Evolutionary conservation across 2,797 vertebrate genomes (phyloP), one percentile per base, ranked within the genome.

Genomic region (Choloepus didactylus): DNA sequence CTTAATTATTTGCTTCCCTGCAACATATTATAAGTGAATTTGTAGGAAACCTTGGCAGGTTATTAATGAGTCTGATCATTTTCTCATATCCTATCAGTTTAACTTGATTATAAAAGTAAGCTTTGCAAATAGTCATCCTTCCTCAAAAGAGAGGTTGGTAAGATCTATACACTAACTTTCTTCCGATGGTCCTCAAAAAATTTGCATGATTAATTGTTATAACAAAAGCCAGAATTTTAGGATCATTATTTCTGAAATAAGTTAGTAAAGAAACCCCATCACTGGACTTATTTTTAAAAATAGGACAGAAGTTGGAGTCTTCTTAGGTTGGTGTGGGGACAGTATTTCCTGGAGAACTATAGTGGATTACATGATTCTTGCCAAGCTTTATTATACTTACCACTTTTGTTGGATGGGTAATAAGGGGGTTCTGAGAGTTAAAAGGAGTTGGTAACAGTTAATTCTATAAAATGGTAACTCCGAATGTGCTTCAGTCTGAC

Each of bases 241-340:
- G 70, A 35, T 56, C 11, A 5, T 73, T n/a, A 51, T 70, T 73
- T 86, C 35, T 77, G 49, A 89, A 75, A 60, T 59, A 94, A 70
- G 10, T 77, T 92, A 77, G 21, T 62, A 29, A 72, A 6, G 18
- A 87, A 95, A 41, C 21, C 62, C 35, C 44, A 94, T 92, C 59
- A 83, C 12, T 88, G n/a, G 51, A 86, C 35, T 10, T 81, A 15
- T 70, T 91, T 95, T 81, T 16, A n/a, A 83, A 97, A 93, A 75
- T 41, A 87, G 44, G 38, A 59, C 7, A 16, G 19, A 64, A 62
- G n/a, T 38, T 49, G 11, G 10, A 44, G 23, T 93, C 85, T 87
- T 93, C 85, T 82, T 29, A 69, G 35, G n/a, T 69, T 80, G 23
- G 1, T 7, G 31, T 38, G 46, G 51, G 10, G 79, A 91, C 54